phyloP scores from a whole-genome alignment of 1,140 invertebrate genomes.

The Aleiodes sp. region DNA sequence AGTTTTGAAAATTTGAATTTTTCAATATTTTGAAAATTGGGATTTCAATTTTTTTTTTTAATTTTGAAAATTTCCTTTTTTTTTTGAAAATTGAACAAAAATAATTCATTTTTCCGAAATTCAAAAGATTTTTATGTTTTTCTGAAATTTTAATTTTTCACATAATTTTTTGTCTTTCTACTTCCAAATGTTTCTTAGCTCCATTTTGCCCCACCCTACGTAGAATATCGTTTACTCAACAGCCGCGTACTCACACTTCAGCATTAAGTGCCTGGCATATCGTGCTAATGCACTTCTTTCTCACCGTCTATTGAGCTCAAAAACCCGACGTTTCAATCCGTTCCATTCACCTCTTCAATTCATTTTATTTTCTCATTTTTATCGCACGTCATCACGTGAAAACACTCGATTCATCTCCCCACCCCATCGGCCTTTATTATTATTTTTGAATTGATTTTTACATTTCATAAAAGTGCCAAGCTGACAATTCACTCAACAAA shows the following conservation, averaged over 20 bases:
- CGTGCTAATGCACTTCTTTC: slow-evolving; percentile 62
- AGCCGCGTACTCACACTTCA: slow-evolving; percentile 14
- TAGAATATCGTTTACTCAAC: slow-evolving; percentile 55
- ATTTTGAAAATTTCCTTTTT: too few species aligned
- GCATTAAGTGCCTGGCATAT: slow-evolving; percentile 36
- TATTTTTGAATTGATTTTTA: background rate
- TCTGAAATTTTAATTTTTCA: too few species aligned
- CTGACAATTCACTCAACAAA: background rate
- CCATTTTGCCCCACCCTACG: background rate
- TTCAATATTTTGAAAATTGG: too few species aligned
- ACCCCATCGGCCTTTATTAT: background rate
- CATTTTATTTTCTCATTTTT: slow-evolving; percentile 5
- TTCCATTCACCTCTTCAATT: slow-evolving; percentile 49
- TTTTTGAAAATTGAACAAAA: too few species aligned
- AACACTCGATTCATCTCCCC: slow-evolving; percentile 57
- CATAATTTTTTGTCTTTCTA: too few species aligned
- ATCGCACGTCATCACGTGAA: slow-evolving; percentile 33
- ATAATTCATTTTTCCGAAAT: too few species aligned
- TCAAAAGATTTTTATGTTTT: too few species aligned
- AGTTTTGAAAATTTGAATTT: too few species aligned
- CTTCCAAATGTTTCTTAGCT: background rate
- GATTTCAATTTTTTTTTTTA: too few species aligned
- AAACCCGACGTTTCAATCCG: slow-evolving; percentile 59
- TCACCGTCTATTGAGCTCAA: slow-evolving; percentile 48
- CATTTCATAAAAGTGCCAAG: slow-evolving; percentile 15